Evolutionary conservation across 1,140 invertebrate species (phyloP), one percentile per base, ranked within the genome.

Genomic region (Drosophila jambulina): DNA sequence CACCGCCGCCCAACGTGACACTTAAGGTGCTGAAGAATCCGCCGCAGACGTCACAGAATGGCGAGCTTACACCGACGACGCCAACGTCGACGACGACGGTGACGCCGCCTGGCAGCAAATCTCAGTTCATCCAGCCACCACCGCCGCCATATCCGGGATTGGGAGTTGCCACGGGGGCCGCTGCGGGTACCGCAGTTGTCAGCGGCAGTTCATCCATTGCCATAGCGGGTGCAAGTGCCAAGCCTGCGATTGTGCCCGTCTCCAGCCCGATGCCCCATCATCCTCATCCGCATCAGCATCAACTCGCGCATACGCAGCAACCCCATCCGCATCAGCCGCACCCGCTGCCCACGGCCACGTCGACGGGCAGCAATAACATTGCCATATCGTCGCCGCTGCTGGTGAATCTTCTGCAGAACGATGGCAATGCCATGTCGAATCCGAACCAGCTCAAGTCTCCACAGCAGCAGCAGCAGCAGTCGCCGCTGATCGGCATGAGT

Each of bases 371-470:
- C 45, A 92, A 92, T 57, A 92, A 92, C 58, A 92, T 92, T 64
- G 91, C 90, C 58, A 94, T 97, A 80, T 97, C 97, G 65, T 98
- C 97, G 93, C 97, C 97, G n/a, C 93, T 98, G 58, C 94, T 98
- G 46, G 97, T 98, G 4, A 99, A 98, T 93, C 93, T 98, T 60
- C 93, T 98, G 76, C 97, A 98, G 94, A 98, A 97, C 91, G 97
- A 98, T 86, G 96, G 95, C 54, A 93, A 94, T 72, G 58, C 74
- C 48, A 80, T 91, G 76, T 58, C 82, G 45, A 91, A 79, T 77
- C 87, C 79, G 56, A 91, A 79, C 75, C 86, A 91, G 68, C 78
- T 86, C 57, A 91, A 91, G 57, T 88, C 88, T 3, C 82, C 91
- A 1, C 86, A 81, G 45, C 83, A 53, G 54, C 74, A 51, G 40